Percentiles rank a stretch among this genome's conserved stretches.
These are phyloP conservation scores for Petromus typicus DNA, from an alignment of 2,113 vertebrate species.

Conservation along the genomic window DNA sequence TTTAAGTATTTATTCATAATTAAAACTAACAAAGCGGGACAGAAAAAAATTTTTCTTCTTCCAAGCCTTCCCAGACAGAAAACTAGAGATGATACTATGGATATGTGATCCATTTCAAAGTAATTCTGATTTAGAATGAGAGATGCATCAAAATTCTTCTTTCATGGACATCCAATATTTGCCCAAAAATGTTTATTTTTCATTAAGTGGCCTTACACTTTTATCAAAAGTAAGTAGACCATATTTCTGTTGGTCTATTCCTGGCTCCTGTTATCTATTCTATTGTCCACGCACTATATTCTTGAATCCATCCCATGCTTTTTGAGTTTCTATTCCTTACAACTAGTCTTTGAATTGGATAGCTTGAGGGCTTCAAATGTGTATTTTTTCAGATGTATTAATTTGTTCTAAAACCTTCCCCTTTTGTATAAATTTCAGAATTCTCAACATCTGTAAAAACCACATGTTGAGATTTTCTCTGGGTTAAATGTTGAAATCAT, in stretches of 20 bases:
- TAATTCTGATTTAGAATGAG: not conserved
- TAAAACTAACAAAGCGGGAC: not conserved
- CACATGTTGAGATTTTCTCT: not conserved
- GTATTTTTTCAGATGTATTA: constrained; percentile 17
- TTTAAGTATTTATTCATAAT: not conserved
- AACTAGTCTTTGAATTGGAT: not conserved
- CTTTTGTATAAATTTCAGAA: not conserved
- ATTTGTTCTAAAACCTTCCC: not conserved
- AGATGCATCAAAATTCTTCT: not conserved
- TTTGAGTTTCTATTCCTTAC: not conserved
- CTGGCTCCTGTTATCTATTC: not conserved
- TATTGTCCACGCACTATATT: not conserved
- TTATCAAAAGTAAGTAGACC: not conserved
- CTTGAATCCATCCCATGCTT: not conserved
- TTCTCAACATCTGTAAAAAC: not conserved
- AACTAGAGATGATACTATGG: not conserved
- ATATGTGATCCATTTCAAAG: not conserved
- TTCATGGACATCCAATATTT: not conserved
- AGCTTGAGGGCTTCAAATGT: not conserved
- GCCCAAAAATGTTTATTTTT: not conserved
- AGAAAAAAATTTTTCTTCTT: not conserved
- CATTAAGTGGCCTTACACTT: not conserved
- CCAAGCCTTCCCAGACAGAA: not conserved
- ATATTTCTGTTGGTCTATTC: not conserved
- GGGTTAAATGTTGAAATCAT: not conserved